These are phyloP conservation scores for Ibidorhyncha struthersii DNA, from an alignment of 2,113 vertebrate species.

Conservation along the genomic window DNA sequence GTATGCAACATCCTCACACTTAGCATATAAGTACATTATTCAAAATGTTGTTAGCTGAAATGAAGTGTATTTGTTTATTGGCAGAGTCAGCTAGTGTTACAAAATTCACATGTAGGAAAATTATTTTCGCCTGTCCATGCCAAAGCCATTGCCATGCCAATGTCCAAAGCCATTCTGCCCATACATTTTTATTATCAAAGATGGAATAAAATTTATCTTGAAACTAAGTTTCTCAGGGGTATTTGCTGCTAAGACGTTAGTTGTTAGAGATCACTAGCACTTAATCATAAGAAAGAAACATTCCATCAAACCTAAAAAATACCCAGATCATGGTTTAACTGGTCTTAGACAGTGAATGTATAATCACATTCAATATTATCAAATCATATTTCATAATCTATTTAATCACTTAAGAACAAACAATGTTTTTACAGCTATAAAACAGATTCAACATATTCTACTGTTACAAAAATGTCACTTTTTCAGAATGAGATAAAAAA, in stretches of 20 bases:
- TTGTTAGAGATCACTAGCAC: background rate
- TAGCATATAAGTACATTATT: background rate
- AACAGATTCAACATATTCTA: background rate
- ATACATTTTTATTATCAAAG: background rate
- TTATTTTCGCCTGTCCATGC: background rate
- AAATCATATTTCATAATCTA: background rate
- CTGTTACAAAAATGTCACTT: background rate
- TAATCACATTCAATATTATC: background rate
- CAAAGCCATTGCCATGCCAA: too few relatives aligned
- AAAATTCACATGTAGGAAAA: background rate
- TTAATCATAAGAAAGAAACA: background rate
- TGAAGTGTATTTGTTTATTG: background rate
- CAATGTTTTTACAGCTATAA: background rate
- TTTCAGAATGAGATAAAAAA: background rate
- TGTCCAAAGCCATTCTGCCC: background rate
- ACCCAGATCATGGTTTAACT: background rate
- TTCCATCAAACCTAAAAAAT: background rate
- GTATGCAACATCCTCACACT: background rate
- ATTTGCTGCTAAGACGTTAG: background rate
- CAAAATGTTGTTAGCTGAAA: background rate
- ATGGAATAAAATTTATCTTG: too few relatives aligned
- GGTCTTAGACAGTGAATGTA: background rate
- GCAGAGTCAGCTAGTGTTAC: background rate
- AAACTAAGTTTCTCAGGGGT: background rate
- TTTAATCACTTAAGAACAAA: background rate